Evolutionary conservation across 2,888 invertebrate genomes (phyloP), one percentile per base, ranked within the genome.

Genomic region (Philereme vetulata): DNA sequence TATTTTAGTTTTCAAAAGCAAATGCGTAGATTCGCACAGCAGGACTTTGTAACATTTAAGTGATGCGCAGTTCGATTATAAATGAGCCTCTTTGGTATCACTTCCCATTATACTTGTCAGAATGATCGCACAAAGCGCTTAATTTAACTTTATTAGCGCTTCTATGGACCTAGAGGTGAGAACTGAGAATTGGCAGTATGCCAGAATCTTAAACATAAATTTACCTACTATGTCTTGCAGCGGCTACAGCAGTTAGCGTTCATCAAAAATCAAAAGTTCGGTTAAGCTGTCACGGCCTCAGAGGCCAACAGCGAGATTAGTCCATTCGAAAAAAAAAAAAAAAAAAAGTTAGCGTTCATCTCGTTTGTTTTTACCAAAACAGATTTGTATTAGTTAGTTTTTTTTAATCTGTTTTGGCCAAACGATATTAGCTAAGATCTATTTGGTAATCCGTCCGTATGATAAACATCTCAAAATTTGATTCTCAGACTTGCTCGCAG

Each of bases 201-300:
- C 62, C 64, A 62, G 44, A 62, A 55, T 50, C 49, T 52, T 60
- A 53, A 52, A 54, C 49, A 54, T 35, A 44, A 51, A 60, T 59
- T 51, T 34, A 55, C 53, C 56, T 53, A 55, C 50, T 59, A 46
- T 35, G 48, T 40, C 51, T 57, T 54, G 61, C 44, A 33, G 51
- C 42, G 42, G 51, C 48, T 11, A 21, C 5, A 38, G 3, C 35
- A 7, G 35, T 5, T 35, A 35, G 7, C 7, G 38, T 38, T 38
- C 38, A 38, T 38, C 38, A n/a, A n/a, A n/a, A n/a, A n/a, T n/a
- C n/a, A n/a, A n/a, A n/a, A n/a, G n/a, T n/a, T n/a, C n/a, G n/a
- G n/a, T n/a, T n/a, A n/a, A n/a, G n/a, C n/a, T n/a, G n/a, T n/a
- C n/a, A n/a, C n/a, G n/a, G n/a, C n/a, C n/a, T n/a, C n/a, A n/a